Evolutionary conservation across 2,888 invertebrate genomes (phyloP), one percentile per base, ranked within the genome.

Genomic region (Zele albiditarsus): DNA sequence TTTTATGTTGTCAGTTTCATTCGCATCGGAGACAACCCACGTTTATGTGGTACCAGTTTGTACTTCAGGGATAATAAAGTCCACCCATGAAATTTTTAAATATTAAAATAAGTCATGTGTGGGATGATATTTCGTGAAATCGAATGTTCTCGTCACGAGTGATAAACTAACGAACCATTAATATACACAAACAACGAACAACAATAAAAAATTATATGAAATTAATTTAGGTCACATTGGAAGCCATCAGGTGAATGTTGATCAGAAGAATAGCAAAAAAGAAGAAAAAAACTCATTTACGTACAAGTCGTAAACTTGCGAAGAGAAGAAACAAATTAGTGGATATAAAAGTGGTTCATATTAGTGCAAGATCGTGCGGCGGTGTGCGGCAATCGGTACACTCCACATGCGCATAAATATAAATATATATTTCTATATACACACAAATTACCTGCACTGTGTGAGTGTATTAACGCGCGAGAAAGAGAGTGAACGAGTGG

Each of bases 1-100:
- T 60, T 27, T 60, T 14, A 28, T 60, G 25, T 25, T 53, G 25
- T 25, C 33, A 31, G 70, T 71, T 76, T 74, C 49, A 23, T 38
- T 75, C 70, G 67, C 73, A 70, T 31, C 73, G 72, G 76, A 46
- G 57, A 76, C 79, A 58, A 8, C 79, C 79, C 78, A 79, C 79
- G 71, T 63, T 38, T 20, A 58, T 63, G 46, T 66, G 71, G 68
- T 68, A 42, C 75, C 63, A 38, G 49, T 38, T 31, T 14, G 68
- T 73, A 68, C 57, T 5, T 33, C 63, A 46, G 33, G 53, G 57
- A 58, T 46, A 63, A 63, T 53, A 53, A 65, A 27, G 58, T 67
- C 57, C 23, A 58, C 49, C 60, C 28, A 38, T 57, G 38, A 20
- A 25, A 60, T 69, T 75, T 70, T 63, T 65, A 74, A 77, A 76